phyloP scores from a whole-genome alignment of 2,113 vertebrate species.

The Anoplopoma fimbria region DNA sequence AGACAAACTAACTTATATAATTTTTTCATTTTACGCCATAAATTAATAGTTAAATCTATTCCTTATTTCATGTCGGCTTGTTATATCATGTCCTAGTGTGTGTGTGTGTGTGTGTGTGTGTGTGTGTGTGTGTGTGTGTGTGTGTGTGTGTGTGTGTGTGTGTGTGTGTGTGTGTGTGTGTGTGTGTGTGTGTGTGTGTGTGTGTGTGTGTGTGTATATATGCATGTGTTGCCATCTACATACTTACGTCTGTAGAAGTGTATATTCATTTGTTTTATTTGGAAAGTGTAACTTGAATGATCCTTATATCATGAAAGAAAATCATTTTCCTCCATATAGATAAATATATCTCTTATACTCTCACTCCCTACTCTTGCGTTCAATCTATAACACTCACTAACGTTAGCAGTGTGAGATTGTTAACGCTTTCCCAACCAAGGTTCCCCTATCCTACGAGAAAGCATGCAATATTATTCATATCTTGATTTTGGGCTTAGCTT shows the following conservation, averaged over 20 bases:
- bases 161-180: neutral
- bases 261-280: conserved; percentile 83
- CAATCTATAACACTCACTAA: conserved; percentile 85
- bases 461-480: conserved; percentile 81
- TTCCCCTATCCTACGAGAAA: conserved; percentile 79
- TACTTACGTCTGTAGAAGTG: neutral
- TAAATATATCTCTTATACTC: conserved; percentile 46
- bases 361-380: conserved; percentile 52
- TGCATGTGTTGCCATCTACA: neutral
- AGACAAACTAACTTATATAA: conserved; percentile 19
- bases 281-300: conserved; percentile 76
- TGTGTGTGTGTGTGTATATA: neutral
- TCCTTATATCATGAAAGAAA: no score
- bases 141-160: neutral
- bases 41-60: neutral
- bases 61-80: neutral
- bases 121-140: neutral
- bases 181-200: neutral
- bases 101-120: neutral
- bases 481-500: conserved; percentile 75
- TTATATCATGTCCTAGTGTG: neutral
- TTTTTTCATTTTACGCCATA: neutral
- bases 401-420: conserved; percentile 84
- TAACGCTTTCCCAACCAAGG: conserved; percentile 77
- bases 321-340: conserved; percentile 54